Conservation (phyloP, 2,113 vertebrate species). For the Addax nasomaculatus region DNA sequence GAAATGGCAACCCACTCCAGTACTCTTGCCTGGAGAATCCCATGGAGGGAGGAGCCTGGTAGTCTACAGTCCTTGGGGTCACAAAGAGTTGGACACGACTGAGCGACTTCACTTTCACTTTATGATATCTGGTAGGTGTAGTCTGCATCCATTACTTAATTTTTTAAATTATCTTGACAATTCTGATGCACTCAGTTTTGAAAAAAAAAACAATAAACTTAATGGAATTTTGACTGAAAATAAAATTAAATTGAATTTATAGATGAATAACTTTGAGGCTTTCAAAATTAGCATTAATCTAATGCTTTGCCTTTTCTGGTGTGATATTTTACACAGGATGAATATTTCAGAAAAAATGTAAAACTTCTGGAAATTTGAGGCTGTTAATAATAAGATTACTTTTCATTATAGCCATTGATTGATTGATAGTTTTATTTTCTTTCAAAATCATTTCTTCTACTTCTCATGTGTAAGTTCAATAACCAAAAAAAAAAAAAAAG, state of each 20-base stretch:
- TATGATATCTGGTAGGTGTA: neutral
- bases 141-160: neutral
- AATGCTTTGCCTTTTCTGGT: neutral
- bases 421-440: neutral
- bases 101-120: neutral
- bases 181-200: neutral
- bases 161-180: neutral
- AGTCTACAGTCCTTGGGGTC: too few species aligned
- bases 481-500: neutral
- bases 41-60: too few species aligned
- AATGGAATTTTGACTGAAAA: neutral
- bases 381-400: neutral
- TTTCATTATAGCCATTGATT: neutral
- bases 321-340: neutral
- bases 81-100: too few species aligned
- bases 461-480: neutral
- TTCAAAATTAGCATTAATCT: neutral
- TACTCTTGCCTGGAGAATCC: too few species aligned
- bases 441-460: neutral
- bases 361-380: neutral
- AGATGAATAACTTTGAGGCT: neutral
- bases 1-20: too few species aligned
- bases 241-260: neutral
- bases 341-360: neutral
- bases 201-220: neutral